A percentile compares a stretch with the other conserved stretches of the same genome.
Evolutionary conservation across 2,113 vertebrate species (phyloP).

Genomic region (Actinemys pallida): DNA sequence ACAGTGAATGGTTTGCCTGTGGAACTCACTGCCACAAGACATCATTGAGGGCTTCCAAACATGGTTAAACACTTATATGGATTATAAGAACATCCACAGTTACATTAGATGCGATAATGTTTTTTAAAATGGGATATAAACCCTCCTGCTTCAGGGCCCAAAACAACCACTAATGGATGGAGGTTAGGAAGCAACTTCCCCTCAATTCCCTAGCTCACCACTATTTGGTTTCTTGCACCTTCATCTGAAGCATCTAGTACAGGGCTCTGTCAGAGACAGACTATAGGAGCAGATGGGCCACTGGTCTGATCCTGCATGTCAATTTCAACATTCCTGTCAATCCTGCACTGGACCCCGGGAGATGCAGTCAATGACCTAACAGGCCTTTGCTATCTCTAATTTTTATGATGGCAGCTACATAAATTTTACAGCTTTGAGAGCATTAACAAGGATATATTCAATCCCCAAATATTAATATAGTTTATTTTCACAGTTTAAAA

Average conservation of each 20-base stretch:
- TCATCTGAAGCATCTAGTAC: neutral
- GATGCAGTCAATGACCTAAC: neutral
- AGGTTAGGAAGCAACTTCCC: conserved; percentile 1
- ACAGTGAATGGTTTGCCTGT: neutral
- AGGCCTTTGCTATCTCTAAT: neutral
- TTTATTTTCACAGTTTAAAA: conserved; percentile 8
- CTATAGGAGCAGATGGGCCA: neutral
- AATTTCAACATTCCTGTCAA: neutral
- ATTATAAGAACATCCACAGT: accelerated
- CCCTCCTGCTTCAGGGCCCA: conserved; percentile 1
- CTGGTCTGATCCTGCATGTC: accelerated
- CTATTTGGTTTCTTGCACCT: neutral
- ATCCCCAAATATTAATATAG: neutral
- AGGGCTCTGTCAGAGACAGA: neutral
- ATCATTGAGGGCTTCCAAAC: neutral
- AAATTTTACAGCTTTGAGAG: neutral
- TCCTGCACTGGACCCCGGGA: neutral
- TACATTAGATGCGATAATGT: neutral
- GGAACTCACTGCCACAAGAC: neutral
- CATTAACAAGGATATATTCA: neutral
- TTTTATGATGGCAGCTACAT: neutral
- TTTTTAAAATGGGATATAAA: conserved; percentile 17
- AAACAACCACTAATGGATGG: neutral
- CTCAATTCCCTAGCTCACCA: neutral
- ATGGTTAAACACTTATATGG: neutral